These are phyloP conservation scores for Seira sanloemensis DNA, from an alignment of 2,888 invertebrate species.

Conservation along the genomic window DNA sequence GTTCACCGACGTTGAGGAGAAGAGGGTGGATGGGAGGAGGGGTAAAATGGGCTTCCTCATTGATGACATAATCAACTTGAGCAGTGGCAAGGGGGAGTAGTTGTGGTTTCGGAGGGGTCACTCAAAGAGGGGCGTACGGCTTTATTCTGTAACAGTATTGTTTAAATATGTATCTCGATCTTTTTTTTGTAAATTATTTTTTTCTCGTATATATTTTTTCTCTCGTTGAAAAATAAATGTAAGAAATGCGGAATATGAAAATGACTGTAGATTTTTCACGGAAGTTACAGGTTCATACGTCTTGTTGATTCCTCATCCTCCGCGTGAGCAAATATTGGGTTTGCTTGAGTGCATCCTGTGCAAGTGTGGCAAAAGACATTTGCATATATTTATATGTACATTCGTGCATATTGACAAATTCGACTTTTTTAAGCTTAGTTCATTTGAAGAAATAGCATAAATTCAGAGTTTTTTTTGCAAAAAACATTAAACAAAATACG, in stretches of 20 bases:
- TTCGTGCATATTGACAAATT: too few species aligned
- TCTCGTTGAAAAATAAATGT: not conserved
- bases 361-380: too few species aligned
- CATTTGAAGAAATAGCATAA: too few species aligned
- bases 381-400: too few species aligned
- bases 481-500: too few species aligned
- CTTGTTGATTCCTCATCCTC: not conserved
- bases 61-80: slow-evolving; percentile 21
- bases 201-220: not conserved
- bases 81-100: not conserved
- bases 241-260: not conserved
- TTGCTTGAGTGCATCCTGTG: not conserved
- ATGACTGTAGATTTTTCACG: not conserved
- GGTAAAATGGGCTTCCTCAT: slow-evolving; percentile 36
- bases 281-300: not conserved
- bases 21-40: not conserved
- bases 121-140: not conserved
- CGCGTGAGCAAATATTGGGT: not conserved
- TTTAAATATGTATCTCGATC: not conserved
- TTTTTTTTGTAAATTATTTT: slow-evolving; percentile 4
- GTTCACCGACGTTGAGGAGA: not conserved
- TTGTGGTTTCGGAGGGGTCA: not conserved
- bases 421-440: too few species aligned
- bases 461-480: too few species aligned
- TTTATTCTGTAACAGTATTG: not conserved